These are phyloP conservation scores for Urocyon cinereoargenteus DNA, from an alignment of 2,797 vertebrate species.

Conservation along the genomic window DNA sequence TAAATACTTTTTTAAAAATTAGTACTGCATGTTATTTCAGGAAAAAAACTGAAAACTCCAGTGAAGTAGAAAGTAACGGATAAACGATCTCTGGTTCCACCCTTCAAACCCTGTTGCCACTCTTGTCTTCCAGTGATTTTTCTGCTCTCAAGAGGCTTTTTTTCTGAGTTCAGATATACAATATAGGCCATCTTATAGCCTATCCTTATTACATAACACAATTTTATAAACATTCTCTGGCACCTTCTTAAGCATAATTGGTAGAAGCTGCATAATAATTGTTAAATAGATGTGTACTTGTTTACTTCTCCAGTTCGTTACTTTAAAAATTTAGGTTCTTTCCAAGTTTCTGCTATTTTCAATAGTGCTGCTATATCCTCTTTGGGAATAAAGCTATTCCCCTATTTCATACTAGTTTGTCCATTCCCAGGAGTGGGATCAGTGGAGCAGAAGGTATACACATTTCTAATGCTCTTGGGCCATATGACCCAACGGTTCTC, in stretches of 20 bases:
- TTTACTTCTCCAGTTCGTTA: conserved; percentile 29
- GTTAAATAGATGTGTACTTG: background rate
- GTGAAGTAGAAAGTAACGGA: conserved; percentile 23
- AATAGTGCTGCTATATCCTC: background rate
- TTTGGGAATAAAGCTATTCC: conserved; percentile 18
- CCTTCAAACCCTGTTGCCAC: background rate
- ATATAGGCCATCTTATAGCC: background rate
- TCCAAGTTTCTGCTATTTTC: conserved; percentile 53
- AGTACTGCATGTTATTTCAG: background rate
- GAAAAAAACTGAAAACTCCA: conserved; percentile 1
- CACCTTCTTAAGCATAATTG: background rate
- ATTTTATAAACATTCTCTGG: background rate
- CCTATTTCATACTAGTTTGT: background rate
- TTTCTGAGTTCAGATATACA: background rate
- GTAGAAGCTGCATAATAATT: background rate
- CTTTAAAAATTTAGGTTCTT: conserved; percentile 53
- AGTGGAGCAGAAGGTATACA: background rate
- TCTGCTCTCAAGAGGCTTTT: background rate
- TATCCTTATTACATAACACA: background rate
- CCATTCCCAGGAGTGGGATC: background rate
- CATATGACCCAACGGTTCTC: background rate
- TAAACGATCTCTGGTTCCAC: background rate
- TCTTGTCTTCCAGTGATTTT: background rate
- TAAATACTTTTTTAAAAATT: background rate
- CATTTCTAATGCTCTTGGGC: background rate